Base-by-base conservation (phyloP, 2,113 vertebrate species). In the Tretioscincus oriximinensis region DNA sequence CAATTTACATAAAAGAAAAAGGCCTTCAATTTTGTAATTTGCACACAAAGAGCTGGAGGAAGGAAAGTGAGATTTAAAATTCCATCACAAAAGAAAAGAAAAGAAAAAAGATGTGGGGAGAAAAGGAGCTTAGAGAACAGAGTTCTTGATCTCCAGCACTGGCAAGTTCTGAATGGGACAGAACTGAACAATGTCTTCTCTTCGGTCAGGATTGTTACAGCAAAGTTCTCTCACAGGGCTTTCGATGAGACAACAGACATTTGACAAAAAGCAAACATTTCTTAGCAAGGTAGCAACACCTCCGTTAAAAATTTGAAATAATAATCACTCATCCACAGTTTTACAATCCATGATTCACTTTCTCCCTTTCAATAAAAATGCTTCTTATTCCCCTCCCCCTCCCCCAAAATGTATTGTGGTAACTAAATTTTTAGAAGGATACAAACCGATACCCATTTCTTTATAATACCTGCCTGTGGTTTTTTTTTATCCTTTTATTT, bases 1-100 rank as follows among this genome's bases (percentile, higher is more conserved):
- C 95, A 95, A 90, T 96, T 96, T 95, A 96, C 95, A 96, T 96
- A 94, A 95, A 95, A 95, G 93, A 96, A 95, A 95, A 95, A 94
- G 92, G 92, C 93, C 93, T 95, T 95, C 93, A 89, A 93, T 94
- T 41, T 94, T 93, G 91, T 93, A 93, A 86, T 94, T 95, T 94
- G 92, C 93, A 95, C 93, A 93, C 90, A 92, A 84, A 90, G 90
- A 90, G 87, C 81, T 91, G 89, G 87, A 71, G 47, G 31, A 81
- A 65, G 84, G 65, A 68, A 84, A 85, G 71, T 64, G 76, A 87
- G 81, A 81, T 89, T 83, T 83, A 92, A 92, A 93, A 92, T 87
- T 80, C 86, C 90, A 94, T 89, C 92, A 94, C 85, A 92, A 91
- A 88, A 85, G 93, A 87, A 54, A 82, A 84, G 87, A 90, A 91